phyloP scores from a whole-genome alignment of 2,797 vertebrate species.

The Leptatherina wallacei region DNA sequence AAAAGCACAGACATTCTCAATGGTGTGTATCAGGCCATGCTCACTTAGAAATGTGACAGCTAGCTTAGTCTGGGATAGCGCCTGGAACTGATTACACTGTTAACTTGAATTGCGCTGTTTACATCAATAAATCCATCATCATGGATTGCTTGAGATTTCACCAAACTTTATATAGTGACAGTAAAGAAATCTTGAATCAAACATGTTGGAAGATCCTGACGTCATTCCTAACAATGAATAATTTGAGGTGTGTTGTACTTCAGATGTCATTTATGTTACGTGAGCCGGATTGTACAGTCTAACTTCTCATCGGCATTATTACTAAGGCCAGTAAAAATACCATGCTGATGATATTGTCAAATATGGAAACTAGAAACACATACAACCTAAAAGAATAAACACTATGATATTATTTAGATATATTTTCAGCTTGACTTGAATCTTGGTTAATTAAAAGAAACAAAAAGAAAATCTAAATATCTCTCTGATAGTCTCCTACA shows the following conservation, averaged over 20 bases:
- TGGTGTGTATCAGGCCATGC: neutral
- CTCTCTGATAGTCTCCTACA: neutral
- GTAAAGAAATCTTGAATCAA: neutral
- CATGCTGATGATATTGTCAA: neutral
- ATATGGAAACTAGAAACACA: neutral
- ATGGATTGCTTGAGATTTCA: neutral
- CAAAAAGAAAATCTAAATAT: neutral
- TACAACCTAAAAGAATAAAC: neutral
- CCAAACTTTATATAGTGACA: neutral
- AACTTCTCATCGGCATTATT: neutral
- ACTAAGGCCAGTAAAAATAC: neutral
- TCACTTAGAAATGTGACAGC: constrained; percentile 3
- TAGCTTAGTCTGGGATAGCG: neutral
- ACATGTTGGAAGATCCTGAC: neutral
- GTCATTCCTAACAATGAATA: neutral
- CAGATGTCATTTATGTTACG: neutral
- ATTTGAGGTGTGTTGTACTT: neutral
- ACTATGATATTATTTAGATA: neutral
- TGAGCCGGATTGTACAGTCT: neutral
- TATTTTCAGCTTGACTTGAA: neutral
- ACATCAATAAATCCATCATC: neutral
- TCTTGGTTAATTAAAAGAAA: neutral
- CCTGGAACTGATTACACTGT: constrained; percentile 1
- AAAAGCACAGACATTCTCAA: neutral
- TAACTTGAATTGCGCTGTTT: neutral